Base-by-base conservation (phyloP, 2,797 vertebrate species). In the Oryzias sinensis region DNA sequence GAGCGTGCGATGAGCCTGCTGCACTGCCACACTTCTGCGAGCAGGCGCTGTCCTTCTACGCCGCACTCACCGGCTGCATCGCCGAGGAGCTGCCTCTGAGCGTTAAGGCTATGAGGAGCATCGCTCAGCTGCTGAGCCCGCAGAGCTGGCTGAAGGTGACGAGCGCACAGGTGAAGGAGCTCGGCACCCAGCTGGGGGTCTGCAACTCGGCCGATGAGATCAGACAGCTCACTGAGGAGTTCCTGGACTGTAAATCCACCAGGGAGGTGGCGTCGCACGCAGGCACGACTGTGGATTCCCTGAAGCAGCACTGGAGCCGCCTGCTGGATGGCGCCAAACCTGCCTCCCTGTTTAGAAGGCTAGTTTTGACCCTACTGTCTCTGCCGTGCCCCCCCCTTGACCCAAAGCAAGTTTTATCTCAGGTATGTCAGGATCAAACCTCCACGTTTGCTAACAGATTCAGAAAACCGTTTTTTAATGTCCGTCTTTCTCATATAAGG, bases 341-440 rank as follows among this genome's bases (percentile, higher is more conserved):
- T 0, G 51, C 58, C 17, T 90, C 89, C 8, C 2, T 78, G 27
- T 89, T 93, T 68, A 86, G 84, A 44, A 92, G 79, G 68, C 89
- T 93, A 14, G 50, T 92, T 43, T 65, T 90, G 49, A 89, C 83
- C 59, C 75, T 93, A 47, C 48, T 93, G 67, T 83, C 84, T 27
- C 64, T 93, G 25, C 90, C 91, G 15, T 84, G 85, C 56, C 90
- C 90, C 58, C 83, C 89, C 0, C 83, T 90, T 4, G 74, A 87
- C 24, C 65, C 84, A 5, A 59, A 84, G 50, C 66, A 74, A 18
- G 65, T 90, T 63, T 89, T 91, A 69, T 57, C 72, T 62, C 84
- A 87, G 91, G 91, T 92, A 72, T 48, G 59, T 52, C 16, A 72
- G 58, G 3, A 40, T 5, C 17, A n/a, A 2, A 20, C 14, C 14